These are phyloP conservation scores for Luperina testacea DNA, from an alignment of 2,888 invertebrate genomes.

Conservation along the genomic window DNA sequence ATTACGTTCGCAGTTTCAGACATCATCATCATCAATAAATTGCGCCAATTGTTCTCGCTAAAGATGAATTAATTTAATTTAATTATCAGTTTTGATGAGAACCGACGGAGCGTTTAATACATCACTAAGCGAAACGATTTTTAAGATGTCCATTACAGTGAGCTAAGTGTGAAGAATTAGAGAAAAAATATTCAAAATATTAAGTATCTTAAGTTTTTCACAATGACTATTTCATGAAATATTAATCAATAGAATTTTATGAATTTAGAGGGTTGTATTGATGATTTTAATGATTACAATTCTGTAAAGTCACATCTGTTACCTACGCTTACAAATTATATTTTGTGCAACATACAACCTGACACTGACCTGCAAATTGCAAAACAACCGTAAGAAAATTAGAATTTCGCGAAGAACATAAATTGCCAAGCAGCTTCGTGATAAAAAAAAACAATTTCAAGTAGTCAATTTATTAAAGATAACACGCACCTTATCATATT, in stretches of 20 bases:
- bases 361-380: no score
- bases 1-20: slow-evolving; percentile 50
- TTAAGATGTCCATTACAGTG: slow-evolving; percentile 24
- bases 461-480: slow-evolving; percentile 34
- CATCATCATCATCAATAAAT: slow-evolving; percentile 50
- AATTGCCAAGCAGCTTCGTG: not conserved
- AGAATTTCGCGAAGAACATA: not conserved
- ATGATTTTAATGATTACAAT: no score
- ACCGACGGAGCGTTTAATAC: not conserved
- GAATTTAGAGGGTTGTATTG: no score
- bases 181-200: not conserved
- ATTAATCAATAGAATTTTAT: no score
- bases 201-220: no score
- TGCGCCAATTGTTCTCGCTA: slow-evolving; percentile 38
- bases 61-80: slow-evolving; percentile 37
- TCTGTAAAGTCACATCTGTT: no score
- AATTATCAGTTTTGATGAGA: slow-evolving; percentile 24
- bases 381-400: no score
- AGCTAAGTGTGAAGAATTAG: not conserved
- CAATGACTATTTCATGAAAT: no score
- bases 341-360: no score
- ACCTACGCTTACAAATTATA: no score
- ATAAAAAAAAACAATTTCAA: not conserved
- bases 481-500: slow-evolving; percentile 29
- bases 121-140: slow-evolving; percentile 30